phyloP scores from a whole-genome alignment of 2,888 invertebrate genomes.

The Chaetoderma sp. region DNA sequence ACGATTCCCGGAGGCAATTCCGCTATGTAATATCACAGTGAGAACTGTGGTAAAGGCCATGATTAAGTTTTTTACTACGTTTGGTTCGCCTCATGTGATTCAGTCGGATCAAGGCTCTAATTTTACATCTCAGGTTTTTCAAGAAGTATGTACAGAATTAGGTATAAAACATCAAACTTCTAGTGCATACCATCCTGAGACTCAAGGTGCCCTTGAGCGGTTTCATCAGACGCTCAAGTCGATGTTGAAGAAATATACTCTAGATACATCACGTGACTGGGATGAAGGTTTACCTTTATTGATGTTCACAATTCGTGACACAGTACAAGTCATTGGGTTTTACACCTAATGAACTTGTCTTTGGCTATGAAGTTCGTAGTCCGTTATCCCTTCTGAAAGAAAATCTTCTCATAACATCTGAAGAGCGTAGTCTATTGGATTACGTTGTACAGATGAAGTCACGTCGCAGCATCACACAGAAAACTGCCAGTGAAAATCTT shows the following conservation, averaged over 20 bases:
- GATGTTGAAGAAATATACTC: not conserved
- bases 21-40: constrained; percentile 11
- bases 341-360: not conserved
- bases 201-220: not conserved
- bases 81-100: constrained; percentile 11
- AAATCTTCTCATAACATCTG: not conserved
- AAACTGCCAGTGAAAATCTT: not conserved
- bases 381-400: not conserved
- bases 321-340: not conserved
- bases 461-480: not conserved
- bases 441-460: not conserved
- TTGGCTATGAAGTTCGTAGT: constrained; percentile 18
- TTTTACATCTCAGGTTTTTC: constrained; percentile 13
- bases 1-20: constrained; percentile 21
- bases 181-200: constrained; percentile 18
- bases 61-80: constrained; percentile 7
- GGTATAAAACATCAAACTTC: constrained; percentile 11
- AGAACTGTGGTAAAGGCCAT: not conserved
- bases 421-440: not conserved
- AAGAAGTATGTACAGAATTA: constrained; percentile 7
- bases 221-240: not conserved
- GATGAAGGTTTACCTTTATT: not conserved
- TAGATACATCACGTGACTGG: not conserved
- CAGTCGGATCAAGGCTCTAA: constrained; percentile 22
- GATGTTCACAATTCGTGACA: not conserved